Conservation (phyloP, 2,888 invertebrate genomes). For the Oxycera nigricornis region DNA sequence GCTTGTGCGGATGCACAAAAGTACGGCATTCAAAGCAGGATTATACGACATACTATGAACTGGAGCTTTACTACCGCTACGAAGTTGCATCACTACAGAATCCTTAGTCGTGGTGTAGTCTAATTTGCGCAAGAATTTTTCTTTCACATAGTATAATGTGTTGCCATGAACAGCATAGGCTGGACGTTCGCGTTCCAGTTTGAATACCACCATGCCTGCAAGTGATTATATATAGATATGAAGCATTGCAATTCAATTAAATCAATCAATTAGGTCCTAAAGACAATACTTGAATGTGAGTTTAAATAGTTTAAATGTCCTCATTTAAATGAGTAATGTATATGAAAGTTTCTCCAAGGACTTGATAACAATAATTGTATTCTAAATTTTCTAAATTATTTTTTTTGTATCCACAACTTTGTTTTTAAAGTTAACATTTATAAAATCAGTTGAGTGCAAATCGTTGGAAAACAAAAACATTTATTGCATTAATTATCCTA, state of each 20-base stretch:
- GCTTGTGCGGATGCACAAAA: constrained; percentile 82
- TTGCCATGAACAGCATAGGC: constrained; percentile 95
- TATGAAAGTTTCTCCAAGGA: no score
- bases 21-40: constrained; percentile 94
- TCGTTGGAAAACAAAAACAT: no score
- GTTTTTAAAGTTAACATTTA: no score
- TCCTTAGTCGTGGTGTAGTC: constrained; percentile 95
- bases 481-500: no score
- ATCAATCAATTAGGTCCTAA: no score
- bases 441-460: no score
- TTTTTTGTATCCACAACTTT: no score
- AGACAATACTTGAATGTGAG: no score
- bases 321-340: no score
- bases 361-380: no score
- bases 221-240: background rate
- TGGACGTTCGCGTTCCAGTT: constrained; percentile 93
- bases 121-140: constrained; percentile 85
- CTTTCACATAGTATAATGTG: constrained; percentile 94
- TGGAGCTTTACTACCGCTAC: constrained; percentile 75
- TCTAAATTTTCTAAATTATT: no score
- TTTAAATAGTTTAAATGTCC: no score
- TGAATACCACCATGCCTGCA: constrained; percentile 64
- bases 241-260: background rate
- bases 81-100: constrained; percentile 88
- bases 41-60: constrained; percentile 92